Conservation (phyloP, 1,140 invertebrate genomes). For the Notospermus geniculatus region DNA sequence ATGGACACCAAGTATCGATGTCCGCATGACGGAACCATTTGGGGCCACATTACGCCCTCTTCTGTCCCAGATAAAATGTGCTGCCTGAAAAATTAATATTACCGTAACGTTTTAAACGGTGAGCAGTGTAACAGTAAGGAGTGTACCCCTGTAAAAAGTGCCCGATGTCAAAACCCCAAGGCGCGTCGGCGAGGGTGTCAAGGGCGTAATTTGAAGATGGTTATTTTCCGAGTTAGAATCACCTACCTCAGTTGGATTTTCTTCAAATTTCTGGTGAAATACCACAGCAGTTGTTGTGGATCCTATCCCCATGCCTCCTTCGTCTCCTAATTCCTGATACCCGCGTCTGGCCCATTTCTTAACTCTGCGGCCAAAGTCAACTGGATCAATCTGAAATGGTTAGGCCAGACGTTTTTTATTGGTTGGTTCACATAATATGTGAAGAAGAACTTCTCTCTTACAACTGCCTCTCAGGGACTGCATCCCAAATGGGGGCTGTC, state of each 20-base stretch:
- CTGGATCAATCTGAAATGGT: constrained; percentile 5
- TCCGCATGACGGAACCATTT: constrained; percentile 40
- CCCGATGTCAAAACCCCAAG: too few species aligned
- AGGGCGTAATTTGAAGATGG: too few species aligned
- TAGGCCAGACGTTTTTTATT: too few species aligned
- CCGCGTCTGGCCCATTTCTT: constrained; percentile 40
- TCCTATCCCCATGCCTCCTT: constrained; percentile 36
- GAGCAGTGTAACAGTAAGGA: too few species aligned
- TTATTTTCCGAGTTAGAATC: too few species aligned
- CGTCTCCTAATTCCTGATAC: constrained; percentile 43
- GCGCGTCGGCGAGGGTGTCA: too few species aligned
- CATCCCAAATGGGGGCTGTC: too few species aligned
- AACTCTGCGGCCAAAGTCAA: constrained; percentile 38
- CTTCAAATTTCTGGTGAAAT: neutral
- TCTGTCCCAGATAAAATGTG: constrained; percentile 47
- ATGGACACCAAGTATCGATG: constrained; percentile 41
- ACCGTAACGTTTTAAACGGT: too few species aligned
- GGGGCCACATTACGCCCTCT: constrained; percentile 30
- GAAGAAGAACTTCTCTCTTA: too few species aligned
- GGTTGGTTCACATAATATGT: too few species aligned
- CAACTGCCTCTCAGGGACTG: too few species aligned
- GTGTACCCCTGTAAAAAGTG: too few species aligned
- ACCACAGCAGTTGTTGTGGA: constrained; percentile 18
- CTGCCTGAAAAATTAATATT: constrained; percentile 32
- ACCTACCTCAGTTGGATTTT: neutral